These are phyloP conservation scores for Glaucomys volans DNA, from an alignment of 2,113 vertebrate genomes.

Conservation along the genomic window DNA sequence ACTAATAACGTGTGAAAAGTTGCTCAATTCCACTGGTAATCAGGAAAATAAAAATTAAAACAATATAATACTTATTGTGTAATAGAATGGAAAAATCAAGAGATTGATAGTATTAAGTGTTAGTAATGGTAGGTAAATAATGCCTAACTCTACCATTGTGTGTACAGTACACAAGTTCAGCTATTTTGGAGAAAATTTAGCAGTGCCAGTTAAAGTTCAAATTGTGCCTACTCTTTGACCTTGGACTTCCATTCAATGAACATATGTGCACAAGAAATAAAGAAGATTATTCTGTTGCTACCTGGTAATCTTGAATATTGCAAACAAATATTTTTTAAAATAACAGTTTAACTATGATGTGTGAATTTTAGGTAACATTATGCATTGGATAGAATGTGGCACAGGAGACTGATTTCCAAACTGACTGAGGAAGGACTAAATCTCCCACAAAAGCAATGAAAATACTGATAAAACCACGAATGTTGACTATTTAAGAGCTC, in stretches of 20 bases:
- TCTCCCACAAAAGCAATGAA: background rate
- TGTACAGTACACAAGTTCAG: background rate
- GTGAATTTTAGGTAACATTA: background rate
- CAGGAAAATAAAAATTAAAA: background rate
- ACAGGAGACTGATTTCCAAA: background rate
- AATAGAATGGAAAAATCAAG: background rate
- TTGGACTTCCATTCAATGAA: background rate
- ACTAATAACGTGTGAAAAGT: background rate
- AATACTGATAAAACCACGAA: background rate
- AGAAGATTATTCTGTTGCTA: background rate
- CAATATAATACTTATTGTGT: background rate
- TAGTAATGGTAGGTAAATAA: background rate
- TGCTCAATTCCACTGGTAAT: background rate
- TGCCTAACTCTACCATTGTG: background rate
- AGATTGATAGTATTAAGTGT: background rate
- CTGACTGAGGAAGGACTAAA: background rate
- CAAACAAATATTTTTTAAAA: background rate
- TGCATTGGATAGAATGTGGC: background rate
- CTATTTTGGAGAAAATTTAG: background rate
- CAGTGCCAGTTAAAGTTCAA: background rate
- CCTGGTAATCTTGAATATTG: background rate
- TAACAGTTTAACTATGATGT: background rate
- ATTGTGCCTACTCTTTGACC: background rate
- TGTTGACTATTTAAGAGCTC: background rate
- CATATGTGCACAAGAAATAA: background rate